Conservation (phyloP, 2,888 invertebrate genomes). For the Antheraea assamensis region DNA sequence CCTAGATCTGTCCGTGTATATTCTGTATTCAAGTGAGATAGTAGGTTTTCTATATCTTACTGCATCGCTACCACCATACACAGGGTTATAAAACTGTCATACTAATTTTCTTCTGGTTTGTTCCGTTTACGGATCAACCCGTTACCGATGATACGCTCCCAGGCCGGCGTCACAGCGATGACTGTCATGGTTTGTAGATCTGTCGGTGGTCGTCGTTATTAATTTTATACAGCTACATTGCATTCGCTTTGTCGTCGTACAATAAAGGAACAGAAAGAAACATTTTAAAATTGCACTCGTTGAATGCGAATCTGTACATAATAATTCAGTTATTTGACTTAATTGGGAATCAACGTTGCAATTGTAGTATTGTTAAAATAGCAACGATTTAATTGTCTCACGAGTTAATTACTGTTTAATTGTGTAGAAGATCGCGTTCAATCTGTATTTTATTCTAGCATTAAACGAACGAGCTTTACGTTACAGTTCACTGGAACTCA, state of each 20-base stretch:
- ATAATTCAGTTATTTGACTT: neutral
- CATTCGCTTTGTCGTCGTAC: no score
- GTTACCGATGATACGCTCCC: no score
- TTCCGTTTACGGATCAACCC: no score
- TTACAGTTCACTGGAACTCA: constrained; percentile 15
- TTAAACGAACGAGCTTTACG: constrained; percentile 14
- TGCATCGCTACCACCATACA: no score
- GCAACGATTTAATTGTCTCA: neutral
- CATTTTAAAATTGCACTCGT: neutral
- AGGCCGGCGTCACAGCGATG: no score
- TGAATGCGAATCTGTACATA: neutral
- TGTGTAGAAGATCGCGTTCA: constrained; percentile 3
- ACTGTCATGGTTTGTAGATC: neutral
- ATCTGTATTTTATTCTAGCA: constrained; percentile 17
- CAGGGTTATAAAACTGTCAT: no score
- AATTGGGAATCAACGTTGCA: neutral
- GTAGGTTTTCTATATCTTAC: no score
- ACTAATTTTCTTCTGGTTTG: no score
- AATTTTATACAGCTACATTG: neutral
- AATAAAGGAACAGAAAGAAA: neutral
- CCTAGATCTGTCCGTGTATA: no score
- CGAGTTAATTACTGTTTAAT: neutral
- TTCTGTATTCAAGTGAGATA: no score
- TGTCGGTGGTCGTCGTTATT: neutral
- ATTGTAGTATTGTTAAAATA: neutral